Conservation (phyloP, 2,888 invertebrate species). For the Leptopilina myrica region DNA sequence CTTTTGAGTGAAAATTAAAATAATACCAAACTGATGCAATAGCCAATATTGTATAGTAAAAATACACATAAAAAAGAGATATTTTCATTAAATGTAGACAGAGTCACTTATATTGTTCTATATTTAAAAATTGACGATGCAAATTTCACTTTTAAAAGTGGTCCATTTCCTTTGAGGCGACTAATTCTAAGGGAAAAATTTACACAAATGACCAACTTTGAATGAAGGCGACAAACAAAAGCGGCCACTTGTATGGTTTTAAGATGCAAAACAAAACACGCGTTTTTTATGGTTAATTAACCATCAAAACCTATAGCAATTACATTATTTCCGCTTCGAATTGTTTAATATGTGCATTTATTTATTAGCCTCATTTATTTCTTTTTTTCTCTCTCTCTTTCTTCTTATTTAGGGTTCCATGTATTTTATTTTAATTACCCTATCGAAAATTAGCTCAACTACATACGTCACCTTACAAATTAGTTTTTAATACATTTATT, state of each 20-base stretch:
- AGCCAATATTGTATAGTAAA: too few relatives aligned
- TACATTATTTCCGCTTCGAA: conserved; percentile 12
- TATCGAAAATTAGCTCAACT: too few relatives aligned
- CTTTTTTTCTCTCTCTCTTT: not conserved
- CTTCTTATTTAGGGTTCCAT: not conserved
- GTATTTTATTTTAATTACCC: too few relatives aligned
- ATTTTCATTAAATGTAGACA: not conserved
- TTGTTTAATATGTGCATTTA: not conserved
- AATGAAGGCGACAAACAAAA: conserved; percentile 12
- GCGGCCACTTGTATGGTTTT: not conserved
- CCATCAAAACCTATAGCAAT: not conserved
- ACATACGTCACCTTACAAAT: too few relatives aligned
- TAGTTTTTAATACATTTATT: too few relatives aligned
- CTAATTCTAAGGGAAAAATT: not conserved
- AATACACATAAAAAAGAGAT: not conserved
- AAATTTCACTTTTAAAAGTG: not conserved
- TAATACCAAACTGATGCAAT: too few relatives aligned
- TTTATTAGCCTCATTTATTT: conserved; percentile 8
- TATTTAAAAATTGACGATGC: not conserved
- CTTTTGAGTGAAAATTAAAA: too few relatives aligned
- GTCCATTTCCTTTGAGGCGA: conserved; percentile 3
- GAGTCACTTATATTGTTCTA: not conserved
- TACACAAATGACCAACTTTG: conserved; percentile 20
- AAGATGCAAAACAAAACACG: conserved; percentile 12
- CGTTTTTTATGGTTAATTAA: conserved; percentile 2